Conservation (phyloP, 2,113 vertebrate genomes). For the Ailurus styani region DNA sequence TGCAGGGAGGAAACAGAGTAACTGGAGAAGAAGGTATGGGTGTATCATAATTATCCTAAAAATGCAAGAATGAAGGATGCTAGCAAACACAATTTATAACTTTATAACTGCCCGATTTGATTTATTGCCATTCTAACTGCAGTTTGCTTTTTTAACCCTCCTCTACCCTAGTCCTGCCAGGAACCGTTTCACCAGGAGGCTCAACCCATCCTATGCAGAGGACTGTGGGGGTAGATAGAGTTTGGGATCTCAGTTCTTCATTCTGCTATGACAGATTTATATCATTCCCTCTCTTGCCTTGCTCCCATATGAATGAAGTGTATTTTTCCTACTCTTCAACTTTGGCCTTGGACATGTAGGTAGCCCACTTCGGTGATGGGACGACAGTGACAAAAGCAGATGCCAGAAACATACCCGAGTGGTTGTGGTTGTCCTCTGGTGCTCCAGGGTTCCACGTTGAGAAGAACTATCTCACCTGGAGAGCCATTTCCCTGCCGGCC, state of each 20-base stretch:
- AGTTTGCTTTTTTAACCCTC: not conserved
- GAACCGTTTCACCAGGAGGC: not conserved
- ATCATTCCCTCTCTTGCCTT: not conserved
- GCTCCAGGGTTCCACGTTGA: not conserved
- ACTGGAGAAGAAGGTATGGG: not conserved
- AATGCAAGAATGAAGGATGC: not conserved
- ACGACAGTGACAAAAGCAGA: not conserved
- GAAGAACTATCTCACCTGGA: accelerated
- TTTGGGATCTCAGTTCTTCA: not conserved
- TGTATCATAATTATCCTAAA: not conserved
- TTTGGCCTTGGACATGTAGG: not conserved
- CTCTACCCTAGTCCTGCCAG: not conserved
- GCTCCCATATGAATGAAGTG: not conserved
- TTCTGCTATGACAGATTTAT: not conserved
- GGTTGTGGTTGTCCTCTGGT: not conserved
- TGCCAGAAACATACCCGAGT: not conserved
- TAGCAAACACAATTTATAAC: not conserved
- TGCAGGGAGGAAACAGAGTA: not conserved
- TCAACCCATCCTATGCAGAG: not conserved
- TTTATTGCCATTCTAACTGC: not conserved
- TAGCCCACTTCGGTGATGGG: not conserved
- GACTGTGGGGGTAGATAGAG: not conserved
- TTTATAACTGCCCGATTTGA: not conserved
- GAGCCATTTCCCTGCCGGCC: not conserved
- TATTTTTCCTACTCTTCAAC: not conserved